Conservation (phyloP, 1,140 invertebrate species). For the Pseudomyrmex flavicornis region DNA sequence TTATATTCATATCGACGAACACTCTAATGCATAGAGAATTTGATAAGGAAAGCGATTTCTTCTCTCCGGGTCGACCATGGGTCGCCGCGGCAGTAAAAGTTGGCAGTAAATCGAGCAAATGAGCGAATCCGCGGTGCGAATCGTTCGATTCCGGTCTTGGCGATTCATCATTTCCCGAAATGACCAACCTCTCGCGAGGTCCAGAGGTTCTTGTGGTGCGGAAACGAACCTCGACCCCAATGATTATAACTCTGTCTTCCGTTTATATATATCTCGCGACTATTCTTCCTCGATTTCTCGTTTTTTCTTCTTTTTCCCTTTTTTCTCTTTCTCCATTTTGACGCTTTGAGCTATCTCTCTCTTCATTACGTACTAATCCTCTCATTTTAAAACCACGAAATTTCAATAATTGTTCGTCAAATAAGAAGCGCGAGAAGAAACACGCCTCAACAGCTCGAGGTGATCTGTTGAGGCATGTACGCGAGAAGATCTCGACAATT, state of each 20-base stretch:
- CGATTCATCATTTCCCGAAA: slow-evolving; percentile 63
- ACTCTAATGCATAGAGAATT: background rate
- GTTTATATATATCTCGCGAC: slow-evolving; percentile 48
- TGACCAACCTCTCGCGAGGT: slow-evolving; percentile 59
- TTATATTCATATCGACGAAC: background rate
- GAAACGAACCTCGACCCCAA: slow-evolving; percentile 67
- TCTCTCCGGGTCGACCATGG: background rate
- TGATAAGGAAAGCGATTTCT: background rate
- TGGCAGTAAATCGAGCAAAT: slow-evolving; percentile 68
- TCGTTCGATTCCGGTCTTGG: slow-evolving; percentile 41
- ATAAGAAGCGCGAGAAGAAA: background rate
- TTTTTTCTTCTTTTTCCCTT: slow-evolving; percentile 20
- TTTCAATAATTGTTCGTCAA: background rate
- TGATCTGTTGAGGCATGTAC: no score
- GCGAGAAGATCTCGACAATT: slow-evolving; percentile 1
- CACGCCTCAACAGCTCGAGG: background rate
- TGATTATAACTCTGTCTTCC: slow-evolving; percentile 73
- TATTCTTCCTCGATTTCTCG: background rate
- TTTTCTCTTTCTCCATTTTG: background rate
- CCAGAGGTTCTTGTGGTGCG: slow-evolving; percentile 53
- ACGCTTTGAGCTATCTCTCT: no score
- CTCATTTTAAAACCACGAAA: no score
- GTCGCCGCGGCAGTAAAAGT: slow-evolving; percentile 36
- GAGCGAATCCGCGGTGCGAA: slow-evolving; percentile 52
- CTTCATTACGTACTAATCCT: no score